Conservation (phyloP, 2,113 vertebrate genomes). For the Nerophis ophidion region DNA sequence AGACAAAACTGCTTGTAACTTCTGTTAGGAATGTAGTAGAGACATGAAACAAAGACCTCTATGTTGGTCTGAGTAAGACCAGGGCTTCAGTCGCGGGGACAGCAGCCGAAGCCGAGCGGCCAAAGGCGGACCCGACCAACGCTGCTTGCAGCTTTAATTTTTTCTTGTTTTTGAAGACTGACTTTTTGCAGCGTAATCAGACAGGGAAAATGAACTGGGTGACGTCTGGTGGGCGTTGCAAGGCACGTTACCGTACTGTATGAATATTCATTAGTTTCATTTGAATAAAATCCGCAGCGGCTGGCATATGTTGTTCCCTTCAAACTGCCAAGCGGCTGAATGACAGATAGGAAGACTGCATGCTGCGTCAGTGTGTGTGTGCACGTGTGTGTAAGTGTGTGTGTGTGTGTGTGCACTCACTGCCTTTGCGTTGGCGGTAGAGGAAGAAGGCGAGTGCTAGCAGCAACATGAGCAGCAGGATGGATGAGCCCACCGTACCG, state of each 20-base stretch:
- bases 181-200: too few relatives aligned
- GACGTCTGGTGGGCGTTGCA: conserved; percentile 38
- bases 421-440: conserved; percentile 91
- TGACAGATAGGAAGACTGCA: conserved; percentile 59
- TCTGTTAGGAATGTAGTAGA: too few relatives aligned
- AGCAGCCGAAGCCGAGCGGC: too few relatives aligned
- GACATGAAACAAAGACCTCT: too few relatives aligned
- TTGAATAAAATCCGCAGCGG: conserved; percentile 44
- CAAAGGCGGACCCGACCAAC: too few relatives aligned
- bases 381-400: conserved; percentile 1
- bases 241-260: conserved; percentile 40
- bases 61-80: too few relatives aligned
- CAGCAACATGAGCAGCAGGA: conserved; percentile 80
- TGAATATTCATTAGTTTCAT: conserved; percentile 64
- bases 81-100: too few relatives aligned
- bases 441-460: conserved; percentile 80
- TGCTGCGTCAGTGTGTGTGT: neutral
- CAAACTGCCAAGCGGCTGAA: conserved; percentile 16
- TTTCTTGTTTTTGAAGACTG: too few relatives aligned
- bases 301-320: conserved; percentile 33
- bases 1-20: too few relatives aligned
- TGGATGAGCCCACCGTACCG: conserved; percentile 79
- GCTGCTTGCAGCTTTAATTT: too few relatives aligned
- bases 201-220: conserved; percentile 23
- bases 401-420: conserved; percentile 71